phyloP scores from a whole-genome alignment of 1,140 invertebrate species.

The Drosophila parabipectinata region DNA sequence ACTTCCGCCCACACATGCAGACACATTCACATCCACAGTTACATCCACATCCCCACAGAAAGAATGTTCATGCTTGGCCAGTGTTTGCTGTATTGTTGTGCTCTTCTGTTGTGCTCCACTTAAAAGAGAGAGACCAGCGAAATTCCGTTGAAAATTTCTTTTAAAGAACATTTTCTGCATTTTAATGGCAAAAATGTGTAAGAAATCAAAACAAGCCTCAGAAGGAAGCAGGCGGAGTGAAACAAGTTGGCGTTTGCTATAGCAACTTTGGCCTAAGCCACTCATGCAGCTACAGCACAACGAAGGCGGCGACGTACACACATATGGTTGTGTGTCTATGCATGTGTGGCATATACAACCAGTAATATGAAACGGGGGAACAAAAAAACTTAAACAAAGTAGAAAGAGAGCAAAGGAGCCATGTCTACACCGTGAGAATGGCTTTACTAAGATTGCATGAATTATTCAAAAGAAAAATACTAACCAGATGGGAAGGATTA shows the following conservation, averaged over 20 bases:
- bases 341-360: slow-evolving; percentile 43
- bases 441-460: not conserved
- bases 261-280: slow-evolving; percentile 14
- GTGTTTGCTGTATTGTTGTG: not conserved
- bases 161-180: slow-evolving; percentile 45
- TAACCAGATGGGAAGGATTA: no score
- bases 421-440: not conserved
- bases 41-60: not conserved
- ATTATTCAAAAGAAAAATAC: no score
- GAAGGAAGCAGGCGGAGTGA: slow-evolving; percentile 19
- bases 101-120: slow-evolving; percentile 16
- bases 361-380: slow-evolving; percentile 17
- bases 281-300: slow-evolving; percentile 7
- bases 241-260: slow-evolving; percentile 14
- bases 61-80: not conserved
- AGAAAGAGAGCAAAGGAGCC: not conserved
- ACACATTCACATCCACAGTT: not conserved
- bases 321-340: not conserved
- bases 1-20: slow-evolving; percentile 9
- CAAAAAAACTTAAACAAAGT: slow-evolving; percentile 8
- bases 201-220: slow-evolving; percentile 57
- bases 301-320: not conserved
- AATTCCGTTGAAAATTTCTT: slow-evolving; percentile 53
- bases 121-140: slow-evolving; percentile 7
- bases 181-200: slow-evolving; percentile 68